phyloP scores from a whole-genome alignment of 1,140 invertebrate species.

The Bombus superbus region DNA sequence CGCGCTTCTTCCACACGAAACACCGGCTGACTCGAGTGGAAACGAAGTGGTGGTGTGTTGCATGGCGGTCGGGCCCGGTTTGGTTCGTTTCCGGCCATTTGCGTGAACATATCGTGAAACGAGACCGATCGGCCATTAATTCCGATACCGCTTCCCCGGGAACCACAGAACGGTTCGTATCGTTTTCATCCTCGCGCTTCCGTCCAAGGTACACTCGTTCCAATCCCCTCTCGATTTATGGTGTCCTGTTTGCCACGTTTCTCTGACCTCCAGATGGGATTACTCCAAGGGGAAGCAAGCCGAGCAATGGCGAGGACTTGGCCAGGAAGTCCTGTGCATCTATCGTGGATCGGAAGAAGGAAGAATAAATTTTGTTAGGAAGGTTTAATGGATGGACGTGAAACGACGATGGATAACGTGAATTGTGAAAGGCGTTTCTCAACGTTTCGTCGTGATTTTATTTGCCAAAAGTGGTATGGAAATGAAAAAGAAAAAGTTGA shows the following conservation, averaged over 20 bases:
- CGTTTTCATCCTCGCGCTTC: conserved; percentile 50
- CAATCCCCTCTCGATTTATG: conserved; percentile 12
- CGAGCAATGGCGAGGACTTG: no score
- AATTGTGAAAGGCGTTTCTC: no score
- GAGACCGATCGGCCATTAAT: conserved; percentile 48
- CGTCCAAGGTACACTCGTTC: background rate
- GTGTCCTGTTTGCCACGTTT: background rate
- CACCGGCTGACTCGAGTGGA: background rate
- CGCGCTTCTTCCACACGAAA: conserved; percentile 8
- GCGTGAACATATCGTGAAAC: conserved; percentile 34
- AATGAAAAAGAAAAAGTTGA: no score
- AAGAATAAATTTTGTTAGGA: no score
- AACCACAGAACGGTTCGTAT: conserved; percentile 6
- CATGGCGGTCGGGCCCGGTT: background rate
- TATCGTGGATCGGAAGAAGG: no score
- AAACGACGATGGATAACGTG: no score
- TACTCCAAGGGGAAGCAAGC: background rate
- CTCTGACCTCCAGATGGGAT: background rate
- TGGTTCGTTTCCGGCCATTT: conserved; percentile 9
- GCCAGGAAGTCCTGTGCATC: no score
- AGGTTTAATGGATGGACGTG: no score
- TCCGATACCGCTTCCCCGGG: conserved; percentile 5
- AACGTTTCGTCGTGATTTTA: no score
- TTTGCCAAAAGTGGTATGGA: no score
- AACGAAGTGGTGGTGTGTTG: background rate